Conservation (phyloP, 2,113 vertebrate species). For the Fulmarus glacialis region DNA sequence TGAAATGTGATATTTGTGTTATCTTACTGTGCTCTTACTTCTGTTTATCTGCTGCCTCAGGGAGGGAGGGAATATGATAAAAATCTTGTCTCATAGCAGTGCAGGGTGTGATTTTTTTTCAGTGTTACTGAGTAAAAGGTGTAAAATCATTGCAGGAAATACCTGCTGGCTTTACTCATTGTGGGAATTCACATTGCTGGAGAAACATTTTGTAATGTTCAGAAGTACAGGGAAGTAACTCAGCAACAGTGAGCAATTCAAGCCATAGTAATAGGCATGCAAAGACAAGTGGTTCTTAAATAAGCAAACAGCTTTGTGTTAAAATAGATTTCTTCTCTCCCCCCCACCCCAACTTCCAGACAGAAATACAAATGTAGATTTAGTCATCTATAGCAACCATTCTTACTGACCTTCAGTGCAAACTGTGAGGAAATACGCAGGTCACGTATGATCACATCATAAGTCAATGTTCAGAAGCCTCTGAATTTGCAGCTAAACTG, state of each 20-base stretch:
- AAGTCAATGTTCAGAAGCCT: not conserved
- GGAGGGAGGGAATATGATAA: not conserved
- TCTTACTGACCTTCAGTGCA: not conserved
- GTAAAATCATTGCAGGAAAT: constrained; percentile 3
- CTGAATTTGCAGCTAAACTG: constrained; percentile 24
- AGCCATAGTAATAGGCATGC: not conserved
- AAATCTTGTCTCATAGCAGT: not conserved
- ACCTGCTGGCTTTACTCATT: not conserved
- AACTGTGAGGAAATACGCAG: not conserved
- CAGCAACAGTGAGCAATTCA: not conserved
- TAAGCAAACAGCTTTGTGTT: not conserved
- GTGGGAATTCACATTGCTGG: not conserved
- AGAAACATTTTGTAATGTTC: not conserved
- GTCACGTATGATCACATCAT: not conserved
- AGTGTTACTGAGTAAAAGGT: not conserved
- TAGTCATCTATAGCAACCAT: not conserved
- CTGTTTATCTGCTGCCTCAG: not conserved
- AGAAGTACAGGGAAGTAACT: not conserved
- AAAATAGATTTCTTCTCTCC: not conserved
- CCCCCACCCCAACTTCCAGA: not conserved
- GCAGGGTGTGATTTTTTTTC: not conserved
- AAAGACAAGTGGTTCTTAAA: not conserved
- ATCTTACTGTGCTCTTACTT: not conserved
- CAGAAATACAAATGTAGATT: not conserved
- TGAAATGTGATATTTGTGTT: not conserved